Evolutionary conservation across 92 coral and sea anemone genomes (phyloP).

Genomic region (Zoanthus gigantus): DNA sequence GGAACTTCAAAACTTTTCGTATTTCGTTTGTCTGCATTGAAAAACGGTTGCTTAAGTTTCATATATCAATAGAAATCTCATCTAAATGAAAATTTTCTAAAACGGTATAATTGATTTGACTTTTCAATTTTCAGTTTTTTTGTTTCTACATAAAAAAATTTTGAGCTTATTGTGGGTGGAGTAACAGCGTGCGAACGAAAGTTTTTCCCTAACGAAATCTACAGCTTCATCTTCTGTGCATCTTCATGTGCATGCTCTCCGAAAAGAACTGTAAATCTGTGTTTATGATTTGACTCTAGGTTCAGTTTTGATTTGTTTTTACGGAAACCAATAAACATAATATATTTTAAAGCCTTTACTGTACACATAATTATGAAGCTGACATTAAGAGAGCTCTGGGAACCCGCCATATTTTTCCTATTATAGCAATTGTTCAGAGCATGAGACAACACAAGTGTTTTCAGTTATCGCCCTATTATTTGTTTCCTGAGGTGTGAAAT

Average conservation of each 20-base stretch:
- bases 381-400: conserved; percentile 24
- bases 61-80: no score
- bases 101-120: neutral
- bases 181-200: neutral
- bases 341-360: conserved; percentile 20
- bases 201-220: neutral
- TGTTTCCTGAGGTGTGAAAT: conserved; percentile 40
- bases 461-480: conserved; percentile 9
- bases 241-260: neutral
- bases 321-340: conserved; percentile 31
- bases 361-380: neutral
- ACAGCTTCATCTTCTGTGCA: neutral
- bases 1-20: neutral
- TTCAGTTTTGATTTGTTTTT: conserved; percentile 36
- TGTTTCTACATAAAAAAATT: neutral
- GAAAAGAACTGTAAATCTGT: conserved; percentile 25
- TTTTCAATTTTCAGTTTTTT: neutral
- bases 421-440: conserved; percentile 25
- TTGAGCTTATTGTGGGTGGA: neutral
- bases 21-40: conserved; percentile 1
- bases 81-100: neutral
- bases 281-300: conserved; percentile 16
- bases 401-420: conserved; percentile 22
- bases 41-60: neutral
- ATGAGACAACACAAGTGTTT: conserved; percentile 41